Percentiles rank a stretch among this genome's conserved stretches.
Conservation (phyloP, 2,888 invertebrate species). For the Trissoscelio sp. region DNA sequence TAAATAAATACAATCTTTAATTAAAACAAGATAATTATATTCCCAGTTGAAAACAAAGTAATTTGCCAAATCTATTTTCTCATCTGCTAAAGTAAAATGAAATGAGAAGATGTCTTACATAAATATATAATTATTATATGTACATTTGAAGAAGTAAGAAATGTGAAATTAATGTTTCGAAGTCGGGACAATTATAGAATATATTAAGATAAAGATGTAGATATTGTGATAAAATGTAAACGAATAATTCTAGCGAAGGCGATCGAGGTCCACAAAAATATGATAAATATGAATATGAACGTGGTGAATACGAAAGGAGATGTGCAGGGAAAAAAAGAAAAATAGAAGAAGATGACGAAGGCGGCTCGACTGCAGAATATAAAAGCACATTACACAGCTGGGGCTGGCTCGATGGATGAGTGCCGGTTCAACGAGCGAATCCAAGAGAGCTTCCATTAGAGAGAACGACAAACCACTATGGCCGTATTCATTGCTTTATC, state of each 20-base stretch:
- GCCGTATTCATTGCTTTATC: conserved; percentile 66
- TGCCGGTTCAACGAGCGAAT: conserved; percentile 71
- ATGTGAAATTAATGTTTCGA: too few species aligned
- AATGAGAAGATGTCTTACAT: too few species aligned
- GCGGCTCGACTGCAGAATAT: conserved; percentile 66
- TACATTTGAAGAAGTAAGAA: too few species aligned
- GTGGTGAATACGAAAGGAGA: conserved; percentile 59
- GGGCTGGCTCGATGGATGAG: conserved; percentile 73
- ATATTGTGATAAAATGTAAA: not conserved
- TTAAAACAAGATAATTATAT: too few species aligned
- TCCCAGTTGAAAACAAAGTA: too few species aligned
- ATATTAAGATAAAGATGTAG: too few species aligned
- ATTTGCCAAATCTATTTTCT: too few species aligned
- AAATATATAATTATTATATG: too few species aligned
- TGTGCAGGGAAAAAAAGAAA: conserved; percentile 33
- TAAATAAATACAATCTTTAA: too few species aligned
- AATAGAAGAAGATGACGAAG: conserved; percentile 64
- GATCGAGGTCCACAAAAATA: conserved; percentile 36
- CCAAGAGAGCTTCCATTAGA: conserved; percentile 76
- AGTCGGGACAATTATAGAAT: too few species aligned
- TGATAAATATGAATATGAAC: conserved; percentile 60
- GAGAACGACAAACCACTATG: conserved; percentile 71
- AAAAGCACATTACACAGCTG: conserved; percentile 71
- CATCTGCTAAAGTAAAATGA: too few species aligned
- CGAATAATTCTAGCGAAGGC: not conserved